Conservation (phyloP, 2,888 invertebrate genomes). For the Drosophila cognata region DNA sequence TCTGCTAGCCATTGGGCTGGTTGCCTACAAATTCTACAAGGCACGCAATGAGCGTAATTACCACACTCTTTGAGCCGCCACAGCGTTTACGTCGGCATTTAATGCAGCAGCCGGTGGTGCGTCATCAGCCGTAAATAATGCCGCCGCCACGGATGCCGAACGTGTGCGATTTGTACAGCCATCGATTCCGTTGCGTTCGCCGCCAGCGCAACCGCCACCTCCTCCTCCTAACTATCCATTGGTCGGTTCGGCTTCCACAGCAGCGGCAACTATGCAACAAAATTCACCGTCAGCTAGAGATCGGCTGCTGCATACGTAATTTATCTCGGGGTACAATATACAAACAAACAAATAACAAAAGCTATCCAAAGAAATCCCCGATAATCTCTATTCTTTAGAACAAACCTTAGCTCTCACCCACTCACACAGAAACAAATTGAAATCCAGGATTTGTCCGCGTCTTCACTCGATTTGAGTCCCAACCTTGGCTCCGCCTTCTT, state of each 20-base stretch:
- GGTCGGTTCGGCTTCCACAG: slow-evolving; percentile 15
- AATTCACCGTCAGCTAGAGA: slow-evolving; percentile 77
- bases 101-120: slow-evolving; percentile 77
- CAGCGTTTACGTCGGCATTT: slow-evolving; percentile 82
- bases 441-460: slow-evolving; percentile 18
- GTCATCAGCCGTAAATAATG: slow-evolving; percentile 49
- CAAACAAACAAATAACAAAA: slow-evolving; percentile 42
- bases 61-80: slow-evolving; percentile 91
- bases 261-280: slow-evolving; percentile 39
- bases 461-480: slow-evolving; percentile 6
- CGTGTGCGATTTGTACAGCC: slow-evolving; percentile 82
- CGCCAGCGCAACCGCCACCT: slow-evolving; percentile 75
- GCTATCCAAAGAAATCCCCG: slow-evolving; percentile 56
- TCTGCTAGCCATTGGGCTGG: slow-evolving; percentile 91
- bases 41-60: slow-evolving; percentile 94
- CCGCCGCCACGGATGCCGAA: slow-evolving; percentile 75
- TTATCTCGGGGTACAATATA: slow-evolving; percentile 59
- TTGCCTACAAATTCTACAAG: slow-evolving; percentile 95
- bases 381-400: slow-evolving; percentile 35
- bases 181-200: slow-evolving; percentile 80
- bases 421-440: neutral
- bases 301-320: slow-evolving; percentile 81
- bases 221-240: slow-evolving; percentile 49
- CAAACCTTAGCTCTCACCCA: slow-evolving; percentile 28
- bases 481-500: slow-evolving; percentile 25